Conservation (phyloP, 2,888 invertebrate genomes). For the Bunonema sp. region DNA sequence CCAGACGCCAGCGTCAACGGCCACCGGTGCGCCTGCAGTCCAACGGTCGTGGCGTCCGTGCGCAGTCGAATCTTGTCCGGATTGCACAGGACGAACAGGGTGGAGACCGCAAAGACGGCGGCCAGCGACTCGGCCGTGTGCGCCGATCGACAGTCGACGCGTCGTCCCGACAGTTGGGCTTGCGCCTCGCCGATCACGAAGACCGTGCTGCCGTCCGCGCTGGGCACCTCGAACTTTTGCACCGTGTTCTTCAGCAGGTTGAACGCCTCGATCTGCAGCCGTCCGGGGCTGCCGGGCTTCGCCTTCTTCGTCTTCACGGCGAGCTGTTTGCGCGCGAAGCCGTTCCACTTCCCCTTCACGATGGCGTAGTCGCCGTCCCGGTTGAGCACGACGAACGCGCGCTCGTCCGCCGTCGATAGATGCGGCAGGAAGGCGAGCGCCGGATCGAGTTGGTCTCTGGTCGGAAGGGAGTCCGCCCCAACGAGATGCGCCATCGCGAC, state of each 20-base stretch:
- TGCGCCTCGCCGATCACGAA: slow-evolving; percentile 44
- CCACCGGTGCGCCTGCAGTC: slow-evolving; percentile 43
- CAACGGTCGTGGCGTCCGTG: slow-evolving; percentile 28
- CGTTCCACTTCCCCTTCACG: slow-evolving; percentile 48
- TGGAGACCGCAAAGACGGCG: slow-evolving; percentile 47
- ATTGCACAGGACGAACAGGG: slow-evolving; percentile 50
- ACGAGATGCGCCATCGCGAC: slow-evolving; percentile 49
- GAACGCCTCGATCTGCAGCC: slow-evolving; percentile 38
- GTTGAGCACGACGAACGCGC: slow-evolving; percentile 49
- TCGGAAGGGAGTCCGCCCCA: slow-evolving; percentile 48
- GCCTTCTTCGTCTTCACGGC: slow-evolving; percentile 20
- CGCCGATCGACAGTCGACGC: slow-evolving; percentile 39
- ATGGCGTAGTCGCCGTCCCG: slow-evolving; percentile 48
- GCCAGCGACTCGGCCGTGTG: slow-evolving; percentile 49
- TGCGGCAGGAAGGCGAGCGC: slow-evolving; percentile 45
- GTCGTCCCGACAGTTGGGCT: slow-evolving; percentile 37
- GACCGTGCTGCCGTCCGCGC: slow-evolving; percentile 32
- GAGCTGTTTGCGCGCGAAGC: slow-evolving; percentile 36
- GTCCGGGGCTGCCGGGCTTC: slow-evolving; percentile 33
- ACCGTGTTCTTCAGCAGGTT: slow-evolving; percentile 43
- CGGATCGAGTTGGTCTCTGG: slow-evolving; percentile 39
- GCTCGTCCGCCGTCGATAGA: slow-evolving; percentile 46
- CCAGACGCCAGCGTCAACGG: slow-evolving; percentile 48
- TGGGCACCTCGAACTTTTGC: slow-evolving; percentile 42
- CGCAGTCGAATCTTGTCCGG: slow-evolving; percentile 44